Evolutionary conservation across 2,888 invertebrate species (phyloP), one percentile per base, ranked within the genome.

Genomic region (Pollenia labialis): DNA sequence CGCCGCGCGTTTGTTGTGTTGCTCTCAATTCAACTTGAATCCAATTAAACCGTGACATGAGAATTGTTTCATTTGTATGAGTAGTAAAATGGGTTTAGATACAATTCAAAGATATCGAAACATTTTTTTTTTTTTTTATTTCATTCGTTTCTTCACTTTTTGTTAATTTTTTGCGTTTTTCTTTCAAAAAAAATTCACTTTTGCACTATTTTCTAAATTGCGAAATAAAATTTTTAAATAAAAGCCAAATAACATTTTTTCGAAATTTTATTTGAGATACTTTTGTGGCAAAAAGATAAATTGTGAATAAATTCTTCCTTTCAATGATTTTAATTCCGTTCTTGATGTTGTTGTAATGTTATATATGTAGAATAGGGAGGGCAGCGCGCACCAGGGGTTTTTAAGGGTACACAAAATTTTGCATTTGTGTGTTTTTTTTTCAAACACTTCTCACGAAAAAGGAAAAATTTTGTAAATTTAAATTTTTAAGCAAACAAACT

Each of bases 1-100:
- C 84, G 81, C 81, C 88, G 87, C 90, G 90, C 90, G 75, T 81
- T 80, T 81, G 81, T 87, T 85, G 69, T 71, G 75, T 80, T 87
- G 62, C 81, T 88, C 88, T 86, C 88, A 88, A 89, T 90, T 88
- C 89, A 90, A 90, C 89, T 90, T 90, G 90, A 91, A 89, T 90
- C 89, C 89, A 90, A 90, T 90, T 90, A 90, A 89, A 90, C 89
- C 80, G 85, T 90, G 90, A 90, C 89, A 90, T 90, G 89, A 89
- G 87, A 88, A 87, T 84, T 87, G 81, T 84, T 87, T 87, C 81
- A 87, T 87, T 87, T 87, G 84, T 84, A 81, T 83, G 85, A 80
- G 87, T 77, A 87, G 87, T 81, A 87, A 91, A 91, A 90, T 91
- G 90, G 91, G 91, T 90, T 91, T 91, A 91, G 91, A 91, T 90